Evolutionary conservation across 2,797 vertebrate genomes (phyloP), one percentile per base, ranked within the genome.

Genomic region (Sarcophilus harrisii): DNA sequence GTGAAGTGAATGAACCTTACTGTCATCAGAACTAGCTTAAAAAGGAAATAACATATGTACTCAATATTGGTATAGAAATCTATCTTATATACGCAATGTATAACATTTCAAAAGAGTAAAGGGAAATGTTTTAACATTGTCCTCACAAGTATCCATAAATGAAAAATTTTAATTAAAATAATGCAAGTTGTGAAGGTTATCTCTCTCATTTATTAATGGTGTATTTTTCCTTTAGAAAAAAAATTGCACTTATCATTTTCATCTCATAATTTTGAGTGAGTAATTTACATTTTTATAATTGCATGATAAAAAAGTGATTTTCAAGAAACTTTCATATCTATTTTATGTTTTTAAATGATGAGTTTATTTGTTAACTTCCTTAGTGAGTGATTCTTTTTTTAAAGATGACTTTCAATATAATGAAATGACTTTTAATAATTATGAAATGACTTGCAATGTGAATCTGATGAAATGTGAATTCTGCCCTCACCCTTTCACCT

Each of bases 211-310:
- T 28, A 60, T 73, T 59, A 2, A 38, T 54, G 91, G 58, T 92
- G 91, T 45, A 49, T 32, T 38, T 95, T 24, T 45, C 49, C n/a
- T 60, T 91, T 81, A 93, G 45, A 59, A 81, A 95, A 49, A 95
- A 91, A 81, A 95, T 55, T 57, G 32, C 45, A 93, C 16, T 57
- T 95, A 16, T 91, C 57, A 92, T 91, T 96, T 94, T 91, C 29
- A 21, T 92, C 52, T n/a, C 55, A 92, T 91, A 38, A 45, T 97
- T 95, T 87, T 96, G 57, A 92, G 55, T 95, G 95, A 90, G 58
- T n/a, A 57, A 93, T 87, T 91, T 90, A 3, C 58, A 95, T 92
- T 95, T 94, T 93, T 10, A n/a, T 94, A 94, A 96, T 55, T 62
- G 45, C 32, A 93, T 95, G 92, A 49, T 9, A 32, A 91, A 92